phyloP scores from a whole-genome alignment of 92 coral and sea anemone genomes.

The Diadumene lineata region DNA sequence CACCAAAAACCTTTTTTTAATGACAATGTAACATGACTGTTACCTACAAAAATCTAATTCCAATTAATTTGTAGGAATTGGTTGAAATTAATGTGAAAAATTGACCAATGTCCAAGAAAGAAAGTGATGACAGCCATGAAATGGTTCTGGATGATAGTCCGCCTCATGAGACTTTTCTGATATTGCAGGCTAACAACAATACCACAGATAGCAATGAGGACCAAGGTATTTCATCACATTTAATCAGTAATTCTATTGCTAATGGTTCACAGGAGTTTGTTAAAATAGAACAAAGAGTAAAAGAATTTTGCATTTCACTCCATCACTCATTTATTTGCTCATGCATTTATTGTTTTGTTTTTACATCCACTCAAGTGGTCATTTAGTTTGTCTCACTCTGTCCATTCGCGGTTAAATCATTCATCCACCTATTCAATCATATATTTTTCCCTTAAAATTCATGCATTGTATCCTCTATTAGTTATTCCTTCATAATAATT shows the following conservation, averaged over 20 bases:
- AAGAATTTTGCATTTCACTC: not conserved
- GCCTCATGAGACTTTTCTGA: conserved; percentile 1
- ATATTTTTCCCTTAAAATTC: not conserved
- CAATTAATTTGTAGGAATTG: not conserved
- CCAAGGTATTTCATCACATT: not conserved
- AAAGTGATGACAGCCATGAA: not conserved
- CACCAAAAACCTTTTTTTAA: no score
- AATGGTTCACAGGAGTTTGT: not conserved
- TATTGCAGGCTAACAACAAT: not conserved
- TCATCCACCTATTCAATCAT: not conserved
- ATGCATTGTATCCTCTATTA: not conserved
- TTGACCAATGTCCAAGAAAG: not conserved
- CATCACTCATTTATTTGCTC: not conserved
- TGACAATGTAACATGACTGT: no score
- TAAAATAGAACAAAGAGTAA: not conserved
- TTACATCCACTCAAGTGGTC: not conserved
- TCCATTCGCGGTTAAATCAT: not conserved
- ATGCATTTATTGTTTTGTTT: not conserved
- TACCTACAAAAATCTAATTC: not conserved
- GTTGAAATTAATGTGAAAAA: not conserved
- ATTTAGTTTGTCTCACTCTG: not conserved
- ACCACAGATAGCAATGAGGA: not conserved
- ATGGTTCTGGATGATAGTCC: not conserved
- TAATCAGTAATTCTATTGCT: not conserved
- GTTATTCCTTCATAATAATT: no score